A percentile compares a stretch with the other conserved stretches of the same genome.
phyloP scores from a whole-genome alignment of 2,113 vertebrate genomes.

The Baryphthengus martii region DNA sequence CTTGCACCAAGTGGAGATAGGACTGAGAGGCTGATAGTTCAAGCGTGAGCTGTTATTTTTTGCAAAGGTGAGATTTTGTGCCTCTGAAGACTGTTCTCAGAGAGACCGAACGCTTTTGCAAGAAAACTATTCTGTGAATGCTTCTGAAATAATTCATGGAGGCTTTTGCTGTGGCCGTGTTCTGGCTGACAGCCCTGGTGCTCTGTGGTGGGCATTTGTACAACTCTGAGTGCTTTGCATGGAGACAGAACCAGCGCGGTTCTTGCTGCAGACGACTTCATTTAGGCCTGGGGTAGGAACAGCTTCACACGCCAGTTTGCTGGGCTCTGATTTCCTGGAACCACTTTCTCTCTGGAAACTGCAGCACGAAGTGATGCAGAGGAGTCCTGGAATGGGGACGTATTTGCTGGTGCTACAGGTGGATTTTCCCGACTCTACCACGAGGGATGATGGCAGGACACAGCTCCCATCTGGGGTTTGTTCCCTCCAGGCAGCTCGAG shows the following conservation, averaged over 20 bases:
- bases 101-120: not conserved
- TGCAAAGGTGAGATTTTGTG: not conserved
- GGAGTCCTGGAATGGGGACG: not conserved
- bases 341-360: not conserved
- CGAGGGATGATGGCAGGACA: not conserved
- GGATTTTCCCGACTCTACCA: not conserved
- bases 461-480: not conserved
- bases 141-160: constrained; percentile 40
- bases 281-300: not conserved
- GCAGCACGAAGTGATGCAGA: not conserved
- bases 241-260: not conserved
- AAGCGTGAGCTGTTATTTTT: not conserved
- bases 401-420: not conserved
- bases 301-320: not conserved
- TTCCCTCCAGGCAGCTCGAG: not conserved
- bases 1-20: not conserved
- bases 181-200: constrained; percentile 3
- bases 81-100: not conserved
- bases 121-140: not conserved
- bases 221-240: not conserved
- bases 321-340: not conserved
- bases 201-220: not conserved
- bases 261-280: not conserved
- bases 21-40: not conserved
- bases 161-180: not conserved